These are phyloP conservation scores for Psilopsiagon aurifrons DNA, from an alignment of 2,113 vertebrate genomes.

Conservation along the genomic window DNA sequence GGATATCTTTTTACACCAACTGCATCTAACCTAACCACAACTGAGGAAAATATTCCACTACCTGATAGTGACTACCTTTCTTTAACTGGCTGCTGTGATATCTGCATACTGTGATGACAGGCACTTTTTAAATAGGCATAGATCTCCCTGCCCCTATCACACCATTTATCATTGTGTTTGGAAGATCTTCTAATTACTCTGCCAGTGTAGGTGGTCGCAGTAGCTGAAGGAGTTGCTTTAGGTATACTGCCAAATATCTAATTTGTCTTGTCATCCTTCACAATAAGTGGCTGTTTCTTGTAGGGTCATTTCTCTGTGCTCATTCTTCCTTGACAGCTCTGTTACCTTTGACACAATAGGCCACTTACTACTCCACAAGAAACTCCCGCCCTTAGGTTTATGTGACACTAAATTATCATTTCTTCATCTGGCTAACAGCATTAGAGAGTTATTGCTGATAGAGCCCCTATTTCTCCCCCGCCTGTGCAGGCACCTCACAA, in stretches of 20 bases:
- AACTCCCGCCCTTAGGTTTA: slow-evolving; percentile 34
- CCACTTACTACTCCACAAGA: slow-evolving; percentile 9
- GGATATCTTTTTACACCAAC: not conserved
- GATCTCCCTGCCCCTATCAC: slow-evolving; percentile 39
- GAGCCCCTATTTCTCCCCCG: not conserved
- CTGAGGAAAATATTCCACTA: not conserved
- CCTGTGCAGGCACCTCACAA: not conserved
- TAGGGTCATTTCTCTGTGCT: slow-evolving; percentile 53
- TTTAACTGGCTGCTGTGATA: not conserved
- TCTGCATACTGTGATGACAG: slow-evolving; percentile 11
- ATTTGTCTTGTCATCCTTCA: slow-evolving; percentile 69
- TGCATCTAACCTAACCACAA: not conserved
- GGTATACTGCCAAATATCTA: slow-evolving; percentile 54
- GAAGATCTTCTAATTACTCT: slow-evolving; percentile 71
- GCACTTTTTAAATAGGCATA: slow-evolving; percentile 57
- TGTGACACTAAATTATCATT: slow-evolving; percentile 26
- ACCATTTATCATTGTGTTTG: slow-evolving; percentile 66
- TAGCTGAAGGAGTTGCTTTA: slow-evolving; percentile 63
- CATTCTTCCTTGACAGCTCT: slow-evolving; percentile 57
- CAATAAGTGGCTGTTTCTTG: slow-evolving; percentile 50
- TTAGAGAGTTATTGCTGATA: slow-evolving; percentile 1
- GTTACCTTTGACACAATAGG: slow-evolving; percentile 61
- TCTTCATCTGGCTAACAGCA: slow-evolving; percentile 36
- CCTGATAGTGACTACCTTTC: not conserved
- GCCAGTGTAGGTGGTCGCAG: slow-evolving; percentile 62